These are phyloP conservation scores for Copidosoma aretas DNA, from an alignment of 2,888 invertebrate species.

Conservation along the genomic window DNA sequence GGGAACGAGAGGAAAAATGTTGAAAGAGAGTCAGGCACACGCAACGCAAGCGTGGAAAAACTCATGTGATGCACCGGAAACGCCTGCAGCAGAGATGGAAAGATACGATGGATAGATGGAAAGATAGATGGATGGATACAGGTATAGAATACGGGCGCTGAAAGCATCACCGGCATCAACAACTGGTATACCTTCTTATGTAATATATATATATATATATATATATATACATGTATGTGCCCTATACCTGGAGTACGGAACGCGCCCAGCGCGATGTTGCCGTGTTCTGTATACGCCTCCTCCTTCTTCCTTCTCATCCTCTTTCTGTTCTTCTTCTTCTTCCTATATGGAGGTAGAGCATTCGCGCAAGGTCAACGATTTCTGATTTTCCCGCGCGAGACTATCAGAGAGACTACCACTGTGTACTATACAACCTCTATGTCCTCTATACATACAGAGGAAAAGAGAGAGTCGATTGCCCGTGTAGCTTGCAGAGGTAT, in stretches of 20 bases:
- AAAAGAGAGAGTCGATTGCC: not conserved
- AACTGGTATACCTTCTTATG: not conserved
- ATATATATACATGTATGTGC: no score
- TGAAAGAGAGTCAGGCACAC: not conserved
- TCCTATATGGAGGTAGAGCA: not conserved
- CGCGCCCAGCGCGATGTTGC: constrained; percentile 32
- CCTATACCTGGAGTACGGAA: not conserved
- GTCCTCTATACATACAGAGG: not conserved
- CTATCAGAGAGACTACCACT: not conserved
- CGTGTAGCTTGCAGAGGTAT: not conserved
- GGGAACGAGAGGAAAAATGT: no score
- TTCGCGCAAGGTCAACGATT: constrained; percentile 49
- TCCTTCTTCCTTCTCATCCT: constrained; percentile 12
- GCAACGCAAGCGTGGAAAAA: not conserved
- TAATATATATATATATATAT: no score
- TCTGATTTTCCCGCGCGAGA: constrained; percentile 48
- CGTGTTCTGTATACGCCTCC: constrained; percentile 36
- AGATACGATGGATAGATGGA: not conserved
- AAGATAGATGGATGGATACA: not conserved
- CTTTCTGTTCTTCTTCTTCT: constrained; percentile 11
- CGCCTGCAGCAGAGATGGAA: not conserved
- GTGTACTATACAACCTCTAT: no score
- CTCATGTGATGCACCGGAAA: not conserved
- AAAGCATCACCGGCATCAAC: constrained; percentile 22
- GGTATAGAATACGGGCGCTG: constrained; percentile 24